Percentiles rank a stretch among this genome's conserved stretches.
These are phyloP conservation scores for Drosophila cardini DNA, from an alignment of 1,140 invertebrate species.

Conservation along the genomic window DNA sequence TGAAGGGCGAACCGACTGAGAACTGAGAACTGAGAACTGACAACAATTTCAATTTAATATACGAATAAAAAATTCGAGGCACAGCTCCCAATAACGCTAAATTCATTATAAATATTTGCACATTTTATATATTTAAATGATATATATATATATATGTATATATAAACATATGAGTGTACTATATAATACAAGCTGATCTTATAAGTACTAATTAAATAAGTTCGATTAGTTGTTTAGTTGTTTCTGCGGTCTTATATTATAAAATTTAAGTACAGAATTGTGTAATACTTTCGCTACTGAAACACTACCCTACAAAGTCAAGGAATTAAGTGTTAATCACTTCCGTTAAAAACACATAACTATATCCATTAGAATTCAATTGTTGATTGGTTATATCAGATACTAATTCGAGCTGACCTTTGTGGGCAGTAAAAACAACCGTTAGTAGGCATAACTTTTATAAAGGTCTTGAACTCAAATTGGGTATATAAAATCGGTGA, in stretches of 20 bases:
- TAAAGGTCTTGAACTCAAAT: too few species aligned
- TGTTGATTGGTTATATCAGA: conserved; percentile 29
- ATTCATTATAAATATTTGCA: conserved; percentile 17
- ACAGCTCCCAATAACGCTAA: conserved; percentile 30
- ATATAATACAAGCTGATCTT: conserved; percentile 1
- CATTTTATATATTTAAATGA: background rate
- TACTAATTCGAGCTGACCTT: conserved; percentile 59
- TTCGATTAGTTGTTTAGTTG: conserved; percentile 5
- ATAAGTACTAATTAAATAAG: background rate
- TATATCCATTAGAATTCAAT: background rate
- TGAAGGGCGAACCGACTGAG: conserved; percentile 30
- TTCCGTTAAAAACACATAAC: conserved; percentile 9
- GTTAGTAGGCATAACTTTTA: conserved; percentile 24
- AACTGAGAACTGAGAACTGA: too few species aligned
- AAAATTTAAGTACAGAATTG: background rate
- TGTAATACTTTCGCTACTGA: conserved; percentile 1
- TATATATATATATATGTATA: background rate
- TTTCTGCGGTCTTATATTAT: background rate
- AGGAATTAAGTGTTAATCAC: background rate
- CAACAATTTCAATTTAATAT: conserved; percentile 66
- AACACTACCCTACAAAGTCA: background rate
- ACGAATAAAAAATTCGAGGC: conserved; percentile 55
- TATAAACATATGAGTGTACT: background rate
- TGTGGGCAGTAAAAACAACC: conserved; percentile 32
- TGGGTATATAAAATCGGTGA: background rate